Conservation (phyloP, 1,140 invertebrate species). For the Solen grandis region DNA sequence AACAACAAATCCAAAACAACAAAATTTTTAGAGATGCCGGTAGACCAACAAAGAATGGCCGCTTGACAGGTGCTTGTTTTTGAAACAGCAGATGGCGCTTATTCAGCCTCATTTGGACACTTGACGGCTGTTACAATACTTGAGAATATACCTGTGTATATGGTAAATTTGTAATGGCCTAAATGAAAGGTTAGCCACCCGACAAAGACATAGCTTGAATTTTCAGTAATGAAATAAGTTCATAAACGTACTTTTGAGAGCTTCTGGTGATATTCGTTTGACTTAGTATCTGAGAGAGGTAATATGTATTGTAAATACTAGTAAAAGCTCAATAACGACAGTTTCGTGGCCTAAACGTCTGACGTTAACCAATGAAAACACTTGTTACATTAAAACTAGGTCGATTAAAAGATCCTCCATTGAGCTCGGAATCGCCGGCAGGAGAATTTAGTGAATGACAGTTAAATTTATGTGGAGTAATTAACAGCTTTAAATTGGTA, state of each 20-base stretch:
- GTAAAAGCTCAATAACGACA: too few relatives aligned
- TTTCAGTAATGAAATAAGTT: too few relatives aligned
- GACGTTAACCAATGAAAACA: conserved; percentile 62
- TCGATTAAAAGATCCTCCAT: conserved; percentile 50
- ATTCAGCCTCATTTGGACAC: not conserved
- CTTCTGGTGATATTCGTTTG: too few relatives aligned
- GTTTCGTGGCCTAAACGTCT: too few relatives aligned
- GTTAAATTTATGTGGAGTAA: not conserved
- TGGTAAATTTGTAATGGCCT: too few relatives aligned
- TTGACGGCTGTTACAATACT: conserved; percentile 9
- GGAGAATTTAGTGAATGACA: too few relatives aligned
- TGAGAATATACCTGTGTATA: not conserved
- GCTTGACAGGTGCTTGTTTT: conserved; percentile 52
- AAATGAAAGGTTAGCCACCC: too few relatives aligned
- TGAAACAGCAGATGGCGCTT: conserved; percentile 52
- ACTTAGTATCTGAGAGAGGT: too few relatives aligned
- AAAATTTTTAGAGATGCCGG: conserved; percentile 56
- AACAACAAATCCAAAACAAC: conserved; percentile 25
- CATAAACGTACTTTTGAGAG: too few relatives aligned
- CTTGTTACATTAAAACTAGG: conserved; percentile 50
- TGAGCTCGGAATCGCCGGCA: conserved; percentile 12
- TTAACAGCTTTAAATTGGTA: not conserved
- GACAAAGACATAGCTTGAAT: too few relatives aligned
- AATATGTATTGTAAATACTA: too few relatives aligned
- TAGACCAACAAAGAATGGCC: conserved; percentile 34